Evolutionary conservation across 2,113 vertebrate genomes (phyloP).

Genomic region (Cheirogaleus medius): DNA sequence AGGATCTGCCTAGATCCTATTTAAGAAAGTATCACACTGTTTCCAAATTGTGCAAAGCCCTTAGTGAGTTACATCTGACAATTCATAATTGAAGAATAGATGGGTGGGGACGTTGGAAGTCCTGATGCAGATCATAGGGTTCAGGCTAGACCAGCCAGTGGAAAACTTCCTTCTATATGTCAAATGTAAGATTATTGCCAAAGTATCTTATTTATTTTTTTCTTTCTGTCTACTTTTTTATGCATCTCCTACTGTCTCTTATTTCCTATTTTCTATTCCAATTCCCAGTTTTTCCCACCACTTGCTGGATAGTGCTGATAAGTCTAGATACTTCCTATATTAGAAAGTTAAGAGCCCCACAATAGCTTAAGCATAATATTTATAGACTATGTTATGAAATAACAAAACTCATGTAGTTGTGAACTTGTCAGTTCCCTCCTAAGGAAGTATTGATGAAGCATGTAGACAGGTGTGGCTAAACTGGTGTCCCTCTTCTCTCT

Average conservation of each 20-base stretch:
- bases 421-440: not conserved
- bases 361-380: not conserved
- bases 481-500: not conserved
- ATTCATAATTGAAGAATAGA: not conserved
- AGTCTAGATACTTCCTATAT: not conserved
- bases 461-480: not conserved
- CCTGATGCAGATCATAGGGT: not conserved
- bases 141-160: not conserved
- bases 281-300: not conserved
- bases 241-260: not conserved
- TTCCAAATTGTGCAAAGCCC: not conserved
- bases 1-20: not conserved
- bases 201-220: not conserved
- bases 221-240: not conserved
- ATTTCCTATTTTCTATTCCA: not conserved
- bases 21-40: not conserved
- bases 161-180: not conserved
- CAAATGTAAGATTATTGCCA: not conserved
- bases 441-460: not conserved
- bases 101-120: not conserved
- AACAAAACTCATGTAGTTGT: not conserved
- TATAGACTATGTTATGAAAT: not conserved
- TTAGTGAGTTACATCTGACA: not conserved
- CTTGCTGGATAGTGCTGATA: not conserved
- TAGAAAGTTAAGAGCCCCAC: not conserved